Evolutionary conservation across 2,797 vertebrate species (phyloP), one percentile per base, ranked within the genome.

Genomic region (Spinibarbus caldwelli): DNA sequence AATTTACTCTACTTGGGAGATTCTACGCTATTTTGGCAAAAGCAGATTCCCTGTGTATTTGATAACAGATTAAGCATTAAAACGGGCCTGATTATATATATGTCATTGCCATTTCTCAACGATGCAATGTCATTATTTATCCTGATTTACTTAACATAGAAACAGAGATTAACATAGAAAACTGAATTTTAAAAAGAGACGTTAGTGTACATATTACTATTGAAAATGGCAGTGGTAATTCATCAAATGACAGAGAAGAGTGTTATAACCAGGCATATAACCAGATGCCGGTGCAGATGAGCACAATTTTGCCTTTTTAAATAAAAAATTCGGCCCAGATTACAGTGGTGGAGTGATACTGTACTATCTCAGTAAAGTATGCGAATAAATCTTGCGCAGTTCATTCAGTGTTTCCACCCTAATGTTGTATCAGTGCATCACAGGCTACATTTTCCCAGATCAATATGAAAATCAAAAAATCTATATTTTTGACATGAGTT

Each of bases 401-500:
- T n/a, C 31, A 36, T 76, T 76, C 47, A n/a, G 73, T 38, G 49
- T 36, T 38, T 38, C 73, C 73, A 36, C 31, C n/a, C 54, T 26
- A 76, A 52, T 36, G 17, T 43, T 45, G n/a, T n/a, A 43, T 82
- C 80, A 82, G 80, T 73, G 68, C 29, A 73, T n/a, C 29, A n/a
- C 68, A 79, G 26, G 43, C 29, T 59, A 54, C 52, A 57, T 54
- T 26, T 57, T 54, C 19, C 34, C 17, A 54, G 36, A 57, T 81
- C n/a, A 57, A 54, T 29, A 57, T 12, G 14, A 54, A 70, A 36
- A 68, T 12, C 17, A 0, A 6, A 1, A 4, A 29, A 70, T 41
- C 21, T 19, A 67, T 15, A 14, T 47, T 15, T 80, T 67, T 34
- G 11, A 47, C 41, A 23, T 17, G 34, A 57, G 26, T 59, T 78